These are phyloP conservation scores for Rissa tridactyla DNA, from an alignment of 2,113 vertebrate genomes.

Conservation along the genomic window DNA sequence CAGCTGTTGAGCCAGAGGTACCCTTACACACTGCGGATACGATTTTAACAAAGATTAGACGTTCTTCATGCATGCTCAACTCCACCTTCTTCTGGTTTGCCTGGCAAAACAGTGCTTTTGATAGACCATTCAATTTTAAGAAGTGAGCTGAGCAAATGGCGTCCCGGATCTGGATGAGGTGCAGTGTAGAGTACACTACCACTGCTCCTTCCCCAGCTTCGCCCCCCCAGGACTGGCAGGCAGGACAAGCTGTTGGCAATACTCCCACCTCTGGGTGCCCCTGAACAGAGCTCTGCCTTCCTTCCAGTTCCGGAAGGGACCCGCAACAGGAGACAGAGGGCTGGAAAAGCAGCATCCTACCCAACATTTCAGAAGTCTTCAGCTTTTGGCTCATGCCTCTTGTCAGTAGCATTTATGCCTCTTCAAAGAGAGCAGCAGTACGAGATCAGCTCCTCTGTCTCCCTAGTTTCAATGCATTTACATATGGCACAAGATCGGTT, in stretches of 20 bases:
- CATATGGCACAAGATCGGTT: conserved; percentile 72
- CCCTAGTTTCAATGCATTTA: conserved; percentile 50
- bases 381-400: not conserved
- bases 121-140: not conserved
- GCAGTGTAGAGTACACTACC: not conserved
- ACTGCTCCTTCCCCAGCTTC: not conserved
- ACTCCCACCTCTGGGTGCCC: not conserved
- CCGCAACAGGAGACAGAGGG: not conserved
- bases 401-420: conserved; percentile 46
- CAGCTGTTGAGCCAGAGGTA: not conserved
- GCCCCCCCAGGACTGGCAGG: not conserved
- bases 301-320: not conserved
- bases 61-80: not conserved
- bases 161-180: not conserved
- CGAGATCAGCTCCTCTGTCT: conserved; percentile 2
- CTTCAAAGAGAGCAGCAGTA: conserved; percentile 52
- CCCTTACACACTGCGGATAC: not conserved
- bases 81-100: not conserved
- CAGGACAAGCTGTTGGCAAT: not conserved
- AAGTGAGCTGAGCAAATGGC: not conserved
- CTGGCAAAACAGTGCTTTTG: not conserved
- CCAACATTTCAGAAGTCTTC: not conserved
- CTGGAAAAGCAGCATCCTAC: not conserved
- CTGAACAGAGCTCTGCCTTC: not conserved
- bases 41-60: not conserved